phyloP scores from a whole-genome alignment of 2,888 invertebrate genomes.

The Coenonympha arcania region DNA sequence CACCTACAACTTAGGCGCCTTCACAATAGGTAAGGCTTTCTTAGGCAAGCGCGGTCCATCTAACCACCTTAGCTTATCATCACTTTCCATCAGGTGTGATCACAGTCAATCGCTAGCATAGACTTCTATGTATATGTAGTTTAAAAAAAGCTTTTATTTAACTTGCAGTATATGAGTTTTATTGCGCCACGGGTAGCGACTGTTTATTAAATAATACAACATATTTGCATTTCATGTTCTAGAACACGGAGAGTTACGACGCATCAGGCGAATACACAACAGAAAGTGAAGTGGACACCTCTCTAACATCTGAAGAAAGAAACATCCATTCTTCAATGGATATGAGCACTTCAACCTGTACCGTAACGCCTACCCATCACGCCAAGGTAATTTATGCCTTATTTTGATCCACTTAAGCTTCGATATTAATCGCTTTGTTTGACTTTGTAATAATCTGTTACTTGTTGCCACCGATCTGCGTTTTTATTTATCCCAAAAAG shows the following conservation, averaged over 20 bases:
- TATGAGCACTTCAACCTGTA: constrained; percentile 71
- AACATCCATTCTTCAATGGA: constrained; percentile 81
- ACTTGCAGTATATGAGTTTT: no score
- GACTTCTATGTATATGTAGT: no score
- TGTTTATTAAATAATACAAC: no score
- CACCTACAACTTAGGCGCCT: no score
- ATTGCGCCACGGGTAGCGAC: no score
- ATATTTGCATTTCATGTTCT: constrained; percentile 35
- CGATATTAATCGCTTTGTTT: constrained; percentile 10
- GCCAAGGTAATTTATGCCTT: constrained; percentile 54
- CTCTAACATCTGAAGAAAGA: constrained; percentile 84
- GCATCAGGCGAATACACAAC: constrained; percentile 92
- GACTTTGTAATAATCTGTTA: neutral
- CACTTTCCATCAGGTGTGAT: no score
- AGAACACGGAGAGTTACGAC: constrained; percentile 85
- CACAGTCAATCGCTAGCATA: no score
- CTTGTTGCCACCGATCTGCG: neutral
- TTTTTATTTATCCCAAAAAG: no score
- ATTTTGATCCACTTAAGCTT: neutral
- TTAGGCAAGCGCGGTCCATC: no score
- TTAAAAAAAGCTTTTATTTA: no score
- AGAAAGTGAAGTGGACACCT: constrained; percentile 80
- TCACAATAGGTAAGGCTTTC: no score
- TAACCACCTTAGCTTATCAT: no score
- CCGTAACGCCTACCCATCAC: constrained; percentile 76